Evolutionary conservation across 2,888 invertebrate species (phyloP).

Genomic region (Chalcis sispes): DNA sequence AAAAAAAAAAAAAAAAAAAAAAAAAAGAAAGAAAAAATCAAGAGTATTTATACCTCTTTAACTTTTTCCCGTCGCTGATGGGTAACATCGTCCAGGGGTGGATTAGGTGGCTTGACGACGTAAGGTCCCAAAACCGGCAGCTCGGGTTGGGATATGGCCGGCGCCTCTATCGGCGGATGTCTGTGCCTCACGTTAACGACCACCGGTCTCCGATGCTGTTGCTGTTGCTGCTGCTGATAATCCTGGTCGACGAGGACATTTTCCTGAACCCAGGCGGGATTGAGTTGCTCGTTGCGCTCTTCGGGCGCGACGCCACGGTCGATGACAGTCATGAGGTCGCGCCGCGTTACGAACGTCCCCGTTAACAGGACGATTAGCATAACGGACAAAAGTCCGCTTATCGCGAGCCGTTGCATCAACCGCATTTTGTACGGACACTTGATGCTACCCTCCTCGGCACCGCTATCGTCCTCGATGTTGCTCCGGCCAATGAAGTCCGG

Average conservation of each 20-base stretch:
- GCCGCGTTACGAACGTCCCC: conserved; percentile 71
- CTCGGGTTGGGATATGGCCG: conserved; percentile 60
- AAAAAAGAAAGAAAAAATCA: not conserved
- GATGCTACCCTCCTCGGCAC: no score
- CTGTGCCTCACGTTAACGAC: conserved; percentile 63
- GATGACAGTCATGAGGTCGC: conserved; percentile 69
- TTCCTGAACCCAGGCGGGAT: conserved; percentile 71
- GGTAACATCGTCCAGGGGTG: conserved; percentile 71
- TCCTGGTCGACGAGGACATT: conserved; percentile 69
- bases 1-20: no score
- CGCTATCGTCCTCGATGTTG: no score
- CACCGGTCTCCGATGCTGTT: conserved; percentile 47
- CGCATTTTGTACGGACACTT: conserved; percentile 68
- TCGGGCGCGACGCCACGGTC: conserved; percentile 71
- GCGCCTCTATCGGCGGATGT: conserved; percentile 45
- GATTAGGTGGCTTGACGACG: conserved; percentile 68
- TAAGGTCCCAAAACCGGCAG: conserved; percentile 62
- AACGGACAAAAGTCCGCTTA: conserved; percentile 73
- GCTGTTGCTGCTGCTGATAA: conserved; percentile 54
- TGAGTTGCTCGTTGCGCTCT: conserved; percentile 69
- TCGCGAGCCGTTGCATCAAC: conserved; percentile 72
- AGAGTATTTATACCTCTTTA: conserved; percentile 68
- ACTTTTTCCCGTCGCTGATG: conserved; percentile 73
- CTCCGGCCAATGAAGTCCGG: conserved; percentile 57
- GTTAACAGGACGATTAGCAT: conserved; percentile 72